Evolutionary conservation across 2,797 vertebrate species (phyloP).

Genomic region (Limosa lapponica): DNA sequence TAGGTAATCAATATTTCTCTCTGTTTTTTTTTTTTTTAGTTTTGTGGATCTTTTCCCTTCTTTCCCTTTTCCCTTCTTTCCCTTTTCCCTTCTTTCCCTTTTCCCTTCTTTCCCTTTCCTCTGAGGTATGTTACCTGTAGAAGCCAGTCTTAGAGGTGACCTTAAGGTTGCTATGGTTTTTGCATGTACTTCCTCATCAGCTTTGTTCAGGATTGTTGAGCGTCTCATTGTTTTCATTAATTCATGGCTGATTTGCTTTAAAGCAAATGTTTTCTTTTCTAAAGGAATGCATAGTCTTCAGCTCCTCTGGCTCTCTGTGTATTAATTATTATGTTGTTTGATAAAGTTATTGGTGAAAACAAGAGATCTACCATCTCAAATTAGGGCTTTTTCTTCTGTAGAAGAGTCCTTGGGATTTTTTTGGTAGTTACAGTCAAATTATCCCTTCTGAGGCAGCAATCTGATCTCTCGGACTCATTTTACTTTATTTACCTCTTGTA

Average conservation of each 20-base stretch:
- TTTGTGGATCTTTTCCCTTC: background rate
- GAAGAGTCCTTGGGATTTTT: background rate
- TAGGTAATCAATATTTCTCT: background rate
- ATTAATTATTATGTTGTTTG: background rate
- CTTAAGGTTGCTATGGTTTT: background rate
- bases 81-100: too few species aligned
- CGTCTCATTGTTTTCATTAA: background rate
- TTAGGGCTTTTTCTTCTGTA: background rate
- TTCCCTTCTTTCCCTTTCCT: background rate
- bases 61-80: too few species aligned
- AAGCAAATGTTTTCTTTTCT: background rate
- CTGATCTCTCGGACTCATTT: background rate
- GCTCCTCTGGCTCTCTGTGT: background rate
- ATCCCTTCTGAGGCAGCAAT: background rate
- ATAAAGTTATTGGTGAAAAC: background rate
- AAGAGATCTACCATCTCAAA: background rate
- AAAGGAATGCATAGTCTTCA: background rate
- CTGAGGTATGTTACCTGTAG: background rate
- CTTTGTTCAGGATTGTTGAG: background rate
- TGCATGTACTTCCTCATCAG: background rate
- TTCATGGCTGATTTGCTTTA: background rate
- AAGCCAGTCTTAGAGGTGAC: background rate
- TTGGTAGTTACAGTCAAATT: background rate
- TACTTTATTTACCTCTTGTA: background rate
- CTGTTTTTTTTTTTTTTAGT: background rate